These are phyloP conservation scores for Hyla sarda DNA, from an alignment of 2,113 vertebrate species.

Conservation along the genomic window DNA sequence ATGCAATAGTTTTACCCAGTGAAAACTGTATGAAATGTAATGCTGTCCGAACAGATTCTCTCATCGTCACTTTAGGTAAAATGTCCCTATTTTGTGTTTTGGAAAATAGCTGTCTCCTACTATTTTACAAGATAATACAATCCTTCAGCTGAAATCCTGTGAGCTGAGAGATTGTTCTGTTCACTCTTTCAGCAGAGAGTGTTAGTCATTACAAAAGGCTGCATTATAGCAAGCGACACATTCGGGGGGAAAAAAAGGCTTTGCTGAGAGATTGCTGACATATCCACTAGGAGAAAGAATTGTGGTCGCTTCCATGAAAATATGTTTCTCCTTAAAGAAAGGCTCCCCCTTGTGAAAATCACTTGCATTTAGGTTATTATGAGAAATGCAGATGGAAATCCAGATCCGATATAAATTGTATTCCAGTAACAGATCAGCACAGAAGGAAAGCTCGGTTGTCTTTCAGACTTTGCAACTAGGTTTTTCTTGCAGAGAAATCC, in stretches of 20 bases:
- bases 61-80: background rate
- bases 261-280: conserved; percentile 21
- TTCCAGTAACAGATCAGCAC: background rate
- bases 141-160: background rate
- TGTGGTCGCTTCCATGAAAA: conserved; percentile 16
- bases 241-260: background rate
- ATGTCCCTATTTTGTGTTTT: background rate
- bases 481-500: conserved; percentile 4
- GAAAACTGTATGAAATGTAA: background rate
- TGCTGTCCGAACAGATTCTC: background rate
- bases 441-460: background rate
- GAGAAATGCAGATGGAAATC: background rate
- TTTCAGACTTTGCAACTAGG: background rate
- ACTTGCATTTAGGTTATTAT: conserved; percentile 39
- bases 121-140: conserved; percentile 33
- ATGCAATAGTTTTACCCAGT: background rate
- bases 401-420: background rate
- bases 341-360: conserved; percentile 59
- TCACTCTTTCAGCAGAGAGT: background rate
- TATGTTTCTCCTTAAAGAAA: conserved; percentile 50
- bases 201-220: conserved; percentile 19
- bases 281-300: conserved; percentile 37
- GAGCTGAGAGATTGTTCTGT: background rate
- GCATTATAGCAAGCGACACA: conserved; percentile 1
- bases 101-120: conserved; percentile 16